These are phyloP conservation scores for Tachysurus vachellii DNA, from an alignment of 2,113 vertebrate species.

Conservation along the genomic window DNA sequence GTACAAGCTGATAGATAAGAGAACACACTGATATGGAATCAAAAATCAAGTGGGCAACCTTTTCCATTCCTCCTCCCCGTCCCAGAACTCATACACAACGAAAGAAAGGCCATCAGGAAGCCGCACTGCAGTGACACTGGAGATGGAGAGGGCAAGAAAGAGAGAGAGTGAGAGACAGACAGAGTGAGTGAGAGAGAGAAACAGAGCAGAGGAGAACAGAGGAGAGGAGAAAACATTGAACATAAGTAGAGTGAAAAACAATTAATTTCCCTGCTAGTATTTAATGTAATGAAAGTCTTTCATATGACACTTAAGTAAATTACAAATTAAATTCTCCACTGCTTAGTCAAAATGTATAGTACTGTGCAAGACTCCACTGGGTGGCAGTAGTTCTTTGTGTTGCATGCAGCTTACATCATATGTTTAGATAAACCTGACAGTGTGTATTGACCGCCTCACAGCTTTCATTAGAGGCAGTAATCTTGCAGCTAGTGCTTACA, in stretches of 20 bases:
- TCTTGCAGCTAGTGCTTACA: conserved; percentile 16
- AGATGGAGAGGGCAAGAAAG: neutral
- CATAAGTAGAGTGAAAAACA: neutral
- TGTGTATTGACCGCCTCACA: conserved; percentile 9
- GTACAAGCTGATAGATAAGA: neutral
- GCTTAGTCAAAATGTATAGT: neutral
- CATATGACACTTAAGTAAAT: neutral
- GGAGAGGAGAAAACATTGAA: neutral
- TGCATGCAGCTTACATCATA: conserved; percentile 42
- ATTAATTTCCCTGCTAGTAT: neutral
- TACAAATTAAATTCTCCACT: neutral
- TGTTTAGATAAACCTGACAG: conserved; percentile 29
- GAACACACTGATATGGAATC: neutral
- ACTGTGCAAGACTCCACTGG: conserved; percentile 42
- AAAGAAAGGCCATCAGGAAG: conserved; percentile 86
- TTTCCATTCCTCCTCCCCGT: conserved; percentile 91
- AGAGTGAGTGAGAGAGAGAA: neutral
- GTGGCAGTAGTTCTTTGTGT: conserved; percentile 48
- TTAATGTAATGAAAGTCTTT: conserved; percentile 1
- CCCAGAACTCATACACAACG: conserved; percentile 94
- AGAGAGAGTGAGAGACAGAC: neutral
- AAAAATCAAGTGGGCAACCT: conserved; percentile 68
- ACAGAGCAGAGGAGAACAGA: neutral
- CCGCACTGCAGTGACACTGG: conserved; percentile 83
- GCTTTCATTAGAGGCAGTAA: conserved; percentile 40